These are phyloP conservation scores for Mionectes macconnelli DNA, from an alignment of 2,113 vertebrate genomes.

Conservation along the genomic window DNA sequence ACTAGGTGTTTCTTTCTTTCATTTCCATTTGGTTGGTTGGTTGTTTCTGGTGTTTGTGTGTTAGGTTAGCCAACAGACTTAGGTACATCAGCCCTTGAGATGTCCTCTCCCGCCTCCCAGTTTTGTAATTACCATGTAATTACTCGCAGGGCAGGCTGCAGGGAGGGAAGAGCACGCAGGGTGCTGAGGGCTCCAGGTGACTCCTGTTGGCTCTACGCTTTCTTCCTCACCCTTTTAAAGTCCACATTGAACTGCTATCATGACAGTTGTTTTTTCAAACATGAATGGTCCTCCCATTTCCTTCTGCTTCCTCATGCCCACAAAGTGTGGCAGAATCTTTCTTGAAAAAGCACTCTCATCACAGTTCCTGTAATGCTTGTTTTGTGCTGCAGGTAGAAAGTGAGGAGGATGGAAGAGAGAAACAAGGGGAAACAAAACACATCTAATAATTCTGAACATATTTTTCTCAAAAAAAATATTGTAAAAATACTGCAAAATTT, in stretches of 20 bases:
- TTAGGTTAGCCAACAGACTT: neutral
- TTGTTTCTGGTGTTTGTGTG: neutral
- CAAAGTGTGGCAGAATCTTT: neutral
- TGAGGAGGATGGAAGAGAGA: neutral
- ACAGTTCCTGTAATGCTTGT: neutral
- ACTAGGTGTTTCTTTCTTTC: neutral
- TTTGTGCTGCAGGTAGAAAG: neutral
- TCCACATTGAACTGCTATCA: neutral
- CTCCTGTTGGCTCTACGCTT: neutral
- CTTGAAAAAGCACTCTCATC: neutral
- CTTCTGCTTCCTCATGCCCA: neutral
- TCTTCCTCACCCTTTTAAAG: neutral
- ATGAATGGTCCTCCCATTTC: neutral
- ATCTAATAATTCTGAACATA: neutral
- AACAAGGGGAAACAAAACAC: neutral
- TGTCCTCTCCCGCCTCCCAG: neutral
- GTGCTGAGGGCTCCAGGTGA: too few relatives aligned
- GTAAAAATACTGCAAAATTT: neutral
- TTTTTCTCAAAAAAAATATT: neutral
- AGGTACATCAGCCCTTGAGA: neutral
- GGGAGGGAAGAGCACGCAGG: neutral
- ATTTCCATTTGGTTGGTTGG: rapidly evolving
- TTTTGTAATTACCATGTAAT: neutral
- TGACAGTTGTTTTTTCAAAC: neutral
- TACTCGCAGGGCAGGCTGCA: neutral